phyloP scores from a whole-genome alignment of 92 coral and sea anemone genomes.

The Muricea muricata region DNA sequence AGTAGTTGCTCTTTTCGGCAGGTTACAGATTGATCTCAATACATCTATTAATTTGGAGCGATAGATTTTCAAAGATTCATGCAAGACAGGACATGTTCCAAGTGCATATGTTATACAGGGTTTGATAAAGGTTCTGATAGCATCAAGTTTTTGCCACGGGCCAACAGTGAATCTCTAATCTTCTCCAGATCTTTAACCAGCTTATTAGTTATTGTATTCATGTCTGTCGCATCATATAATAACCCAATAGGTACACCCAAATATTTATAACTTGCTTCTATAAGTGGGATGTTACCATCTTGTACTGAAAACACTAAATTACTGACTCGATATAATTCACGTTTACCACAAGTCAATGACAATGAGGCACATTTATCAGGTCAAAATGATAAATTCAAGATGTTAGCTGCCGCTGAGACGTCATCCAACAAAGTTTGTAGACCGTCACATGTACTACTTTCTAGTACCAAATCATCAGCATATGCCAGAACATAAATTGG shows the following conservation, averaged over 20 bases:
- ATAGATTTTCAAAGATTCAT: neutral
- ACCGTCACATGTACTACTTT: too few relatives aligned
- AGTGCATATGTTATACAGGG: conserved; percentile 14
- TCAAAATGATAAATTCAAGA: neutral
- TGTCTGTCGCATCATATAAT: neutral
- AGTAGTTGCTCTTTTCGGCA: too few relatives aligned
- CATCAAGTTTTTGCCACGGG: conserved; percentile 20
- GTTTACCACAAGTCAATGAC: neutral
- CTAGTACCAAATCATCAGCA: too few relatives aligned
- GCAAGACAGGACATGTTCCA: neutral
- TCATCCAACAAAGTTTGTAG: too few relatives aligned
- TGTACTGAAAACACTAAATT: neutral
- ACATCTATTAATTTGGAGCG: neutral
- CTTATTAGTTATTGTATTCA: neutral
- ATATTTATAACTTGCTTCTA: neutral
- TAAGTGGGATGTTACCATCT: neutral
- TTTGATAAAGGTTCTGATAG: too few relatives aligned
- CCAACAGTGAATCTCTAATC: neutral
- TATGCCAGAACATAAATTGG: neutral
- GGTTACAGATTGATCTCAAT: too few relatives aligned
- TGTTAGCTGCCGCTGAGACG: neutral
- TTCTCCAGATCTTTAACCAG: neutral
- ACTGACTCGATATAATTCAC: neutral
- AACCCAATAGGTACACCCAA: conserved; percentile 17
- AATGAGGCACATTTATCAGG: neutral